These are phyloP conservation scores for Lepidurus arcticus DNA, from an alignment of 1,140 invertebrate species.

Conservation along the genomic window DNA sequence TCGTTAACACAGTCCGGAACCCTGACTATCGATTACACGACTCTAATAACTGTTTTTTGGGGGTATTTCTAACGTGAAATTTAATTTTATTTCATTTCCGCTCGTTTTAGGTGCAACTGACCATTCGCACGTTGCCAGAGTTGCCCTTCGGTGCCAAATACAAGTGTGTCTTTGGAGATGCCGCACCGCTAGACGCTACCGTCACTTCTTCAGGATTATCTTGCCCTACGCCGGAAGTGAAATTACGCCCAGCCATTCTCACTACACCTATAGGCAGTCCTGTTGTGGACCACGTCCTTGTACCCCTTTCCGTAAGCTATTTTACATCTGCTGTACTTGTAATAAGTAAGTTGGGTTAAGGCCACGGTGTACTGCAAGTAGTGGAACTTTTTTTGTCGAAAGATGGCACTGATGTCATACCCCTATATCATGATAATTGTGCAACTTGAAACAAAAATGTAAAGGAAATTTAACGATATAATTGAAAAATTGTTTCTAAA, in stretches of 20 bases:
- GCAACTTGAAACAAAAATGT: too few relatives aligned
- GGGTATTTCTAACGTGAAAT: background rate
- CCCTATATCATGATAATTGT: too few relatives aligned
- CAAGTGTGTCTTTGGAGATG: conserved; percentile 84
- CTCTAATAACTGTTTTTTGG: too few relatives aligned
- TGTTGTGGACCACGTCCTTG: conserved; percentile 72
- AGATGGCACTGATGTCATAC: too few relatives aligned
- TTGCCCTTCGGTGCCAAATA: conserved; percentile 82
- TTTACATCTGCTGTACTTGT: background rate
- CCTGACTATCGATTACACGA: too few relatives aligned
- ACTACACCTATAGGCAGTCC: conserved; percentile 46
- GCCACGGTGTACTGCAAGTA: too few relatives aligned
- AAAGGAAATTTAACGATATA: too few relatives aligned
- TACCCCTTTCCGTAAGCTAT: conserved; percentile 66
- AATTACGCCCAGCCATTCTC: conserved; percentile 71
- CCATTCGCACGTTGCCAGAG: conserved; percentile 82
- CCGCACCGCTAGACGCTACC: conserved; percentile 76
- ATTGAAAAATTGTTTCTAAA: too few relatives aligned
- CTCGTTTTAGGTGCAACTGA: conserved; percentile 61
- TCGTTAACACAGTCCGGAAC: too few relatives aligned
- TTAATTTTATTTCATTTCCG: background rate
- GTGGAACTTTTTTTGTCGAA: too few relatives aligned
- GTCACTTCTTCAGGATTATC: conserved; percentile 71
- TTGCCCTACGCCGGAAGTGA: conserved; percentile 74
- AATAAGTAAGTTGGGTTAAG: too few relatives aligned